Base-by-base conservation (phyloP, 2,888 invertebrate genomes). In the Eristalis tenax region DNA sequence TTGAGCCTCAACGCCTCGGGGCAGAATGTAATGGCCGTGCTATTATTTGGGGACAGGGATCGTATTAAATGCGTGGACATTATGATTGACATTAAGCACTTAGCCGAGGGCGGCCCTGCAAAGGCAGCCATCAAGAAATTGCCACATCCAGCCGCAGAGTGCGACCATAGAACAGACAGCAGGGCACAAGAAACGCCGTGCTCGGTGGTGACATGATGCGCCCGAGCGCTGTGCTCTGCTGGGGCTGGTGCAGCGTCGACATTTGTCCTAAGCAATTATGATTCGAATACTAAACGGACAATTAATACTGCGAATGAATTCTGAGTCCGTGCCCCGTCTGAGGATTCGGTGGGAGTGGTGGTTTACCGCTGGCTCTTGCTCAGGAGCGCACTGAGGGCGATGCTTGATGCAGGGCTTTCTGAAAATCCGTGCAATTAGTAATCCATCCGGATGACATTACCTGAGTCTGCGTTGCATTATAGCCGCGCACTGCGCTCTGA, bases 51-150 rank as follows among this genome's bases (percentile, higher is more conserved):
- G 83, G 79, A 83, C 83, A 79, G 79, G 63, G 79, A 77, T 77
- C 77, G 81, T 77, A 83, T 77, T 88, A 88, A 81, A 88, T 88
- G 88, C 81, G 88, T 88, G 88, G 84, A 88, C 84, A 84, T 88
- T 88, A 88, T 88, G 84, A 84, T 88, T 88, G 84, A 88, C 88
- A 81, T 80, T 88, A 84, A 88, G 88, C 88, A 88, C 88, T 88
- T 88, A 61, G 80, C 88, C 70, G 61, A 66, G 40, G 88, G 88
- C 77, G 18, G 26, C n/a, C n/a, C n/a, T n/a, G n/a, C n/a, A n/a
- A n/a, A n/a, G n/a, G n/a, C n/a, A n/a, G n/a, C 59, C 26, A 26
- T 13, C 59, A 4, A 23, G 59, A 4, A 13, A 26, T 23, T 18
- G 50, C 50, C 0, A 8, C 50, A 50, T n/a, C 8, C 50, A 18